These are phyloP conservation scores for Tubiluchus corallicola DNA, from an alignment of 2,888 invertebrate genomes.

Conservation along the genomic window DNA sequence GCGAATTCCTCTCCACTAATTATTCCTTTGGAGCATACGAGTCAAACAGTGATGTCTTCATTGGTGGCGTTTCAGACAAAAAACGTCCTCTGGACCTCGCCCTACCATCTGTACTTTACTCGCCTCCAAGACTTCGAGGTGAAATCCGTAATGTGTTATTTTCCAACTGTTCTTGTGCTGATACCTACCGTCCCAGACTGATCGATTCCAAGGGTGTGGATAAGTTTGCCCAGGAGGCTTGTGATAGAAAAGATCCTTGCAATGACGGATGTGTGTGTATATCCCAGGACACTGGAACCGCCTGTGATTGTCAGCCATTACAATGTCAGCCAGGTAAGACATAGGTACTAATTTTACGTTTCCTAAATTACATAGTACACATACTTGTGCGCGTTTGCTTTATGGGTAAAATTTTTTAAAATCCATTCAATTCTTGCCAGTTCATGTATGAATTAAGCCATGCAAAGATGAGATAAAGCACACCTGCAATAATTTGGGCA, in stretches of 20 bases:
- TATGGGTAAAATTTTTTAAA: no score
- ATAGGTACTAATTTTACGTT: no score
- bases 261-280: conserved; percentile 88
- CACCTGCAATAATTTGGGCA: no score
- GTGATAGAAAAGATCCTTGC: conserved; percentile 49
- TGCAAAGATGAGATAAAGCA: no score
- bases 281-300: conserved; percentile 79
- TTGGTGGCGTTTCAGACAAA: conserved; percentile 21
- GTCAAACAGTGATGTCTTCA: conserved; percentile 21
- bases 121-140: conserved; percentile 17
- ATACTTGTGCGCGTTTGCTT: no score
- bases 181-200: conserved; percentile 31
- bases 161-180: neutral
- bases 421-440: no score
- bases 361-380: no score
- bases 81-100: conserved; percentile 15
- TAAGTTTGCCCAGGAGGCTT: neutral
- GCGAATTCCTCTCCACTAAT: conserved; percentile 21
- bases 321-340: conserved; percentile 1
- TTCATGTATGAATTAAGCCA: no score
- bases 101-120: conserved; percentile 18
- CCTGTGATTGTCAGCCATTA: conserved; percentile 81
- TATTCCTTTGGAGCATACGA: conserved; percentile 20
- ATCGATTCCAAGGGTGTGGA: conserved; percentile 40
- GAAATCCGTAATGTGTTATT: conserved; percentile 23